Evolutionary conservation across 1,140 invertebrate species (phyloP).

Genomic region (Nautilus pompilius): DNA sequence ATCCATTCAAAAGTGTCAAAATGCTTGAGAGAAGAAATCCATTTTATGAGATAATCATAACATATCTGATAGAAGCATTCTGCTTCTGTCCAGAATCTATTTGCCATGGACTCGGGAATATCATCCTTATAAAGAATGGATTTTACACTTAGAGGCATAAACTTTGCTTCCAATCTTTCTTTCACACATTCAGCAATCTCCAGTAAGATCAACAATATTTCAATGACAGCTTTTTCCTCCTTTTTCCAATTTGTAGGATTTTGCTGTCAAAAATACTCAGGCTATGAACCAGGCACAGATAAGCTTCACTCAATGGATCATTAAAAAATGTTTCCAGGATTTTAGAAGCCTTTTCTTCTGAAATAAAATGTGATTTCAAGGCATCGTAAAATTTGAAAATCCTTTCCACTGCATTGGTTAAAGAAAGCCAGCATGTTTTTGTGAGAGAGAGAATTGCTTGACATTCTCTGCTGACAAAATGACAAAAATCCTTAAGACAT

Average conservation of each 20-base stretch:
- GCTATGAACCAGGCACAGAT: background rate
- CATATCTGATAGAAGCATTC: background rate
- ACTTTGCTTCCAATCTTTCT: background rate
- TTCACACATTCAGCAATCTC: background rate
- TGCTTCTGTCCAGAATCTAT: background rate
- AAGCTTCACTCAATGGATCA: background rate
- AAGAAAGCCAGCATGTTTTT: background rate
- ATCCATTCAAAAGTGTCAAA: background rate
- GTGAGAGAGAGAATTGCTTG: background rate
- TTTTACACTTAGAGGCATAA: background rate
- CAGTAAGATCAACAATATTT: background rate
- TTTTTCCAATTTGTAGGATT: background rate
- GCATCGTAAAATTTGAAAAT: background rate
- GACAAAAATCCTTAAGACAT: background rate
- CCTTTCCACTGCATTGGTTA: background rate
- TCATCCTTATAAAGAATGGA: background rate
- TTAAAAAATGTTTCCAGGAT: background rate
- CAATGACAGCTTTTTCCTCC: background rate
- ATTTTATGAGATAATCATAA: background rate
- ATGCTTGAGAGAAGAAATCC: background rate
- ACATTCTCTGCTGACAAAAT: background rate
- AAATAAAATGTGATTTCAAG: background rate
- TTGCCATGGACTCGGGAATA: background rate
- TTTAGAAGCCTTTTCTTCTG: too few relatives aligned
- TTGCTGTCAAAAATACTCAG: background rate